These are phyloP conservation scores for Drosophila barbarae DNA, from an alignment of 2,888 invertebrate species.

Conservation along the genomic window DNA sequence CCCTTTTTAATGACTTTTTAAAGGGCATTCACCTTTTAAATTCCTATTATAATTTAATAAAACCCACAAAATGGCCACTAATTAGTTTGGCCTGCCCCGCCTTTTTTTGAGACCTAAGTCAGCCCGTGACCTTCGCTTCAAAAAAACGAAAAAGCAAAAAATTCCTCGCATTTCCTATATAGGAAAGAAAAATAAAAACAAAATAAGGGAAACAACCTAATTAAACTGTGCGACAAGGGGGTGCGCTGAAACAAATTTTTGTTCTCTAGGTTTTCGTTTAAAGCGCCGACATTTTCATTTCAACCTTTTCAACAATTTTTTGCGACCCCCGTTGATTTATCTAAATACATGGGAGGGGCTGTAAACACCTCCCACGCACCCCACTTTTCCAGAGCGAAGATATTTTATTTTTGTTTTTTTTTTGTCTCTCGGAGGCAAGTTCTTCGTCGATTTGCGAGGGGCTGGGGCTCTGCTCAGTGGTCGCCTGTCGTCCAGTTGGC, in stretches of 20 bases:
- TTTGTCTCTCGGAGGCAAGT: constrained; percentile 40
- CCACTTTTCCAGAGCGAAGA: constrained; percentile 54
- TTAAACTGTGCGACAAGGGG: constrained; percentile 57
- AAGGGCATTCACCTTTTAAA: constrained; percentile 32
- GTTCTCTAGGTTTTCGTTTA: constrained; percentile 45
- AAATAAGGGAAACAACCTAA: constrained; percentile 55
- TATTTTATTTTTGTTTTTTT: constrained; percentile 66
- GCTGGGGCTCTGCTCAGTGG: constrained; percentile 18
- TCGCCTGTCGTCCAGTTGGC: constrained; percentile 69
- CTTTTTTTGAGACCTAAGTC: constrained; percentile 11
- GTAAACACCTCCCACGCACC: constrained; percentile 48
- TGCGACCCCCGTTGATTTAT: constrained; percentile 51
- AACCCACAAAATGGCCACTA: constrained; percentile 67
- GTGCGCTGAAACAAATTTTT: constrained; percentile 28
- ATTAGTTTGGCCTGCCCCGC: constrained; percentile 56
- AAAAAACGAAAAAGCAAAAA: constrained; percentile 30
- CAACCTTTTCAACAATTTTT: constrained; percentile 52
- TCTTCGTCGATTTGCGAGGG: constrained; percentile 33
- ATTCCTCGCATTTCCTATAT: constrained; percentile 45
- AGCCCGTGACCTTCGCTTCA: constrained; percentile 54
- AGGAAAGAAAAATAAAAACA: constrained; percentile 33
- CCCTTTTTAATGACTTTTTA: background rate
- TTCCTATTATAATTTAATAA: constrained; percentile 66
- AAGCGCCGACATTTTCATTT: constrained; percentile 66
- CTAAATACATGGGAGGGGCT: constrained; percentile 39